A percentile compares a stretch with the other conserved stretches of the same genome.
phyloP scores from a whole-genome alignment of 2,113 vertebrate genomes.

The Hiodon tergisus region DNA sequence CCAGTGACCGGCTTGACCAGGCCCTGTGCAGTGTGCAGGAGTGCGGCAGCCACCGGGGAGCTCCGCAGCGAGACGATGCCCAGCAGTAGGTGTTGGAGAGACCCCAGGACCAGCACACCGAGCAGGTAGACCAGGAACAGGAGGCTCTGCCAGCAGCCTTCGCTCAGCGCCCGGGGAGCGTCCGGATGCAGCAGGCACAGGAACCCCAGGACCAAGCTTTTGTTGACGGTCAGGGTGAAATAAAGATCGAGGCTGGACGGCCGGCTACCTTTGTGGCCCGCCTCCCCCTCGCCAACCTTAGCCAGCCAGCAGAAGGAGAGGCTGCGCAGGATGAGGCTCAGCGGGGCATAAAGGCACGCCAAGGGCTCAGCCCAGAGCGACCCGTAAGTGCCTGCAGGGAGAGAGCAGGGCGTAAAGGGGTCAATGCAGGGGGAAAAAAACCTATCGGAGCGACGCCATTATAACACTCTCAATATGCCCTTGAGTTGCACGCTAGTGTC shows the following conservation, averaged over 20 bases:
- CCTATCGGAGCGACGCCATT: too few species aligned
- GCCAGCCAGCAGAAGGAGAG: constrained; percentile 55
- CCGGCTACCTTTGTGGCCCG: not conserved
- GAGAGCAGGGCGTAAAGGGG: constrained; percentile 7
- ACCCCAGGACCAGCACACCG: constrained; percentile 56
- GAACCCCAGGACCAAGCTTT: constrained; percentile 55
- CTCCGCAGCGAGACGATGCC: constrained; percentile 40
- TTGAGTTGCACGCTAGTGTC: too few species aligned
- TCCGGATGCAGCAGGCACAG: constrained; percentile 64
- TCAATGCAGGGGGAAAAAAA: too few species aligned
- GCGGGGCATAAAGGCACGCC: constrained; percentile 58
- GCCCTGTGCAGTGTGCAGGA: constrained; percentile 50
- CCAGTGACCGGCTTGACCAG: constrained; percentile 35
- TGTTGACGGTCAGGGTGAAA: constrained; percentile 55
- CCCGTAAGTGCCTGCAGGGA: constrained; percentile 40
- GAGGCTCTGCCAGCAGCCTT: constrained; percentile 59
- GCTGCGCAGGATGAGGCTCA: constrained; percentile 58
- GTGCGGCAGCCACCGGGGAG: constrained; percentile 52
- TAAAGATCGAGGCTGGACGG: constrained; percentile 55
- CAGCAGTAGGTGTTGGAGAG: constrained; percentile 47
- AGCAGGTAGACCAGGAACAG: constrained; percentile 64
- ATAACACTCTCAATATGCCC: too few species aligned
- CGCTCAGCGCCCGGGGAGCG: constrained; percentile 42
- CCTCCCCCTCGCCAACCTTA: constrained; percentile 48
- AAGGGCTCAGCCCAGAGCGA: constrained; percentile 40